Percentiles rank a stretch among this genome's conserved stretches.
These are phyloP conservation scores for Epicampocera succincta DNA, from an alignment of 2,888 invertebrate species.

Conservation along the genomic window DNA sequence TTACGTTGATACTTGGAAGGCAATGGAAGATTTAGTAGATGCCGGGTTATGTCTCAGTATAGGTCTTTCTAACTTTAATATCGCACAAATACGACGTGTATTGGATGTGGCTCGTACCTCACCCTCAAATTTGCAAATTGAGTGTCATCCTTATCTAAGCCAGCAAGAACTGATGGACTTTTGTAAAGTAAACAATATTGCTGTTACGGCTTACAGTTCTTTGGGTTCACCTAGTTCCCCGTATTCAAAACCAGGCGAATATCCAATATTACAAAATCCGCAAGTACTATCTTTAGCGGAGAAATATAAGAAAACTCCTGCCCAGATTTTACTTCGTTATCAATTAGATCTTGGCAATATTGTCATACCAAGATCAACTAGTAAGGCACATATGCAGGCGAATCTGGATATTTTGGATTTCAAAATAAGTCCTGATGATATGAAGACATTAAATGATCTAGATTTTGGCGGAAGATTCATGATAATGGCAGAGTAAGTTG, in stretches of 20 bases:
- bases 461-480: conserved; percentile 87
- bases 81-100: conserved; percentile 86
- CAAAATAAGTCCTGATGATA: conserved; percentile 86
- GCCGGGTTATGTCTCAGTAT: conserved; percentile 87
- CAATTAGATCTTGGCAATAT: conserved; percentile 87
- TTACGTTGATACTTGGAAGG: conserved; percentile 88
- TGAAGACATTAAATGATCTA: conserved; percentile 85
- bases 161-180: conserved; percentile 87
- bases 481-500: conserved; percentile 78
- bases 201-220: conserved; percentile 91
- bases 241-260: conserved; percentile 62
- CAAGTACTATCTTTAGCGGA: conserved; percentile 78
- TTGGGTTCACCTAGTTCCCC: conserved; percentile 86
- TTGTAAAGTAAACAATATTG: conserved; percentile 86
- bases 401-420: conserved; percentile 91
- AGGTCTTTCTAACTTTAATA: conserved; percentile 89
- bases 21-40: conserved; percentile 87
- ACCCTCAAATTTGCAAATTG: conserved; percentile 86
- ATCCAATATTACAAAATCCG: conserved; percentile 62
- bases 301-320: conserved; percentile 85
- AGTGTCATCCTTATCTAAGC: conserved; percentile 90
- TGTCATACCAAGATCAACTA: conserved; percentile 92
- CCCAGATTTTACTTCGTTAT: conserved; percentile 86
- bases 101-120: conserved; percentile 84
- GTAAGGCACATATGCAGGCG: conserved; percentile 85